Conservation (phyloP, 2,888 invertebrate species). For the Sympetrum striolatum region DNA sequence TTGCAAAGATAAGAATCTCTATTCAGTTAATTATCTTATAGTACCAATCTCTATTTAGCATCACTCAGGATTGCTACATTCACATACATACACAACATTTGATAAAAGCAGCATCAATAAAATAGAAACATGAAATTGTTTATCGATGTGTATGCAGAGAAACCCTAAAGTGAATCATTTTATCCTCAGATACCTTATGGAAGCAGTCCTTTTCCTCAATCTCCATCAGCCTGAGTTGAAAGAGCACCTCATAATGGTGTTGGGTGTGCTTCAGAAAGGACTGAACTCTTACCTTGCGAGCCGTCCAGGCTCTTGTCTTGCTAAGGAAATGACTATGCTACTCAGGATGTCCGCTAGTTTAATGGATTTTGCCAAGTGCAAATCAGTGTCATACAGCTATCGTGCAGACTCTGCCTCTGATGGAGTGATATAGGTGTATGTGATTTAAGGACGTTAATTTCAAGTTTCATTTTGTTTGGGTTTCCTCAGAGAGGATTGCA, state of each 20-base stretch:
- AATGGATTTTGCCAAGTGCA: constrained; percentile 6
- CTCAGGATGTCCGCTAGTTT: constrained; percentile 68
- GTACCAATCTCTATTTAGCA: too few relatives aligned
- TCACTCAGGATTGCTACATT: too few relatives aligned
- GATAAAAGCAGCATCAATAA: too few relatives aligned
- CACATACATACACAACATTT: too few relatives aligned
- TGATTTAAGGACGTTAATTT: neutral
- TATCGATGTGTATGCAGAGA: too few relatives aligned
- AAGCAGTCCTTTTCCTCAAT: constrained; percentile 84
- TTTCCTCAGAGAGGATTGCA: neutral
- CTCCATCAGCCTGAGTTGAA: constrained; percentile 76
- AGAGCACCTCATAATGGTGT: constrained; percentile 82
- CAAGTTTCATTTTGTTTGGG: neutral
- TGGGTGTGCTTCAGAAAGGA: constrained; percentile 78
- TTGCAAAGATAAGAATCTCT: too few relatives aligned
- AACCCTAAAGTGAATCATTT: too few relatives aligned
- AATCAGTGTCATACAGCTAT: neutral
- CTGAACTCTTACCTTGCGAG: constrained; percentile 71
- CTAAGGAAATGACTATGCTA: constrained; percentile 72
- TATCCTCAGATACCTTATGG: constrained; percentile 79
- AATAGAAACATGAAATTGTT: too few relatives aligned
- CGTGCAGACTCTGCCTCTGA: neutral
- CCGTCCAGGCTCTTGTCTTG: constrained; percentile 71
- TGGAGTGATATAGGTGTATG: neutral
- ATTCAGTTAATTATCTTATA: too few relatives aligned